phyloP scores from a whole-genome alignment of 1,140 invertebrate species.

The Hermetia illucens region DNA sequence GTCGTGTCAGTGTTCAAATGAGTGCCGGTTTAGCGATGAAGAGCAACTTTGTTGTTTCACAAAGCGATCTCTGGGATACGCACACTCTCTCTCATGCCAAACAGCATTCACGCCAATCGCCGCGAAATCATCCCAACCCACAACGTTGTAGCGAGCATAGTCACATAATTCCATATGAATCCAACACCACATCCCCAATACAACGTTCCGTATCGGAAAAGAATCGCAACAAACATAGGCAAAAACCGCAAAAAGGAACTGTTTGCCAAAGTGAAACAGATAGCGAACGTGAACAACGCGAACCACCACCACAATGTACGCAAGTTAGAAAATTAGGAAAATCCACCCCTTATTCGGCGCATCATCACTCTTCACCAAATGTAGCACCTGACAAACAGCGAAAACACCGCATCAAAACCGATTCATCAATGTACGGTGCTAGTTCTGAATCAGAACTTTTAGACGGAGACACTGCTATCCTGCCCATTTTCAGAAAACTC shows the following conservation, averaged over 20 bases:
- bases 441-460: slow-evolving; percentile 72
- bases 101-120: slow-evolving; percentile 34
- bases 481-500: slow-evolving; percentile 83
- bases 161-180: slow-evolving; percentile 21
- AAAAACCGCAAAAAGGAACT: slow-evolving; percentile 34
- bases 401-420: slow-evolving; percentile 23
- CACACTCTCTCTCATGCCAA: slow-evolving; percentile 43
- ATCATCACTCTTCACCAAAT: slow-evolving; percentile 29
- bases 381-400: slow-evolving; percentile 24
- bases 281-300: slow-evolving; percentile 33
- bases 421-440: slow-evolving; percentile 52
- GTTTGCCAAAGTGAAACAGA: slow-evolving; percentile 34
- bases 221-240: slow-evolving; percentile 32
- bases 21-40: slow-evolving; percentile 27
- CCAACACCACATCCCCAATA: slow-evolving; percentile 33
- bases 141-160: slow-evolving; percentile 27
- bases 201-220: slow-evolving; percentile 44
- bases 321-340: slow-evolving; percentile 21
- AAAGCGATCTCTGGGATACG: slow-evolving; percentile 46
- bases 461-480: slow-evolving; percentile 57
- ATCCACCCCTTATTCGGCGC: slow-evolving; percentile 24
- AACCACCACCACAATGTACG: slow-evolving; percentile 18
- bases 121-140: slow-evolving; percentile 24
- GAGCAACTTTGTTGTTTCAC: slow-evolving; percentile 44
- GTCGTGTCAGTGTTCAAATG: slow-evolving; percentile 22